These are phyloP conservation scores for Percopsis transmontana DNA, from an alignment of 2,113 vertebrate species.

Conservation along the genomic window DNA sequence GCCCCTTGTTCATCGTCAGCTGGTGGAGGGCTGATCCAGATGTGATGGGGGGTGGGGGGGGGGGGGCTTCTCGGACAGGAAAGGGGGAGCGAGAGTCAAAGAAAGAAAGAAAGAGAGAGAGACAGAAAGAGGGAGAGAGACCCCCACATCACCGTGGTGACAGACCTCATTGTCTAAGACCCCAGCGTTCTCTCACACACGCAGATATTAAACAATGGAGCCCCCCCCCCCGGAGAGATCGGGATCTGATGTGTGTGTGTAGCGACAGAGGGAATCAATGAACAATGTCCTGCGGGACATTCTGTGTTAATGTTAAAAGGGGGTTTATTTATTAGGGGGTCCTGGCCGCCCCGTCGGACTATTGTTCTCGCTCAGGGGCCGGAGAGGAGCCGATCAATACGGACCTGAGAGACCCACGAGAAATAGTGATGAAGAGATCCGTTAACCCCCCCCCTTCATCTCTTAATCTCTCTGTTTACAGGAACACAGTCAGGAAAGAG, in stretches of 20 bases:
- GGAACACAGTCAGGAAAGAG: not conserved
- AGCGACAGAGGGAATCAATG: slow-evolving; percentile 59
- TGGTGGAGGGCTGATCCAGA: slow-evolving; percentile 67
- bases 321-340: slow-evolving; percentile 43
- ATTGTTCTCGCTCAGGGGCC: slow-evolving; percentile 56
- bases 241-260: slow-evolving; percentile 14
- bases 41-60: slow-evolving; percentile 60
- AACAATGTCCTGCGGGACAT: slow-evolving; percentile 53
- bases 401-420: slow-evolving; percentile 21
- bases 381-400: slow-evolving; percentile 52
- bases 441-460: not conserved
- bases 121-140: slow-evolving; percentile 9
- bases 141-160: slow-evolving; percentile 48
- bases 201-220: slow-evolving; percentile 60
- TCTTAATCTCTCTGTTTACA: not conserved
- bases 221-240: slow-evolving; percentile 34
- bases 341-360: slow-evolving; percentile 29
- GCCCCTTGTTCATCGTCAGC: slow-evolving; percentile 70
- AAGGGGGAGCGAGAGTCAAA: slow-evolving; percentile 2
- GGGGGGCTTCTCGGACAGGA: not conserved
- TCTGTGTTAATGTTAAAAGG: slow-evolving; percentile 51
- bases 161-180: slow-evolving; percentile 64
- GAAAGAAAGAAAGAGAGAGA: slow-evolving; percentile 7
- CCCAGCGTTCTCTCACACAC: slow-evolving; percentile 53
- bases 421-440: slow-evolving; percentile 26